A percentile compares a stretch with the other conserved stretches of the same genome.
Conservation (phyloP, 2,888 invertebrate species). For the Melieria picta region DNA sequence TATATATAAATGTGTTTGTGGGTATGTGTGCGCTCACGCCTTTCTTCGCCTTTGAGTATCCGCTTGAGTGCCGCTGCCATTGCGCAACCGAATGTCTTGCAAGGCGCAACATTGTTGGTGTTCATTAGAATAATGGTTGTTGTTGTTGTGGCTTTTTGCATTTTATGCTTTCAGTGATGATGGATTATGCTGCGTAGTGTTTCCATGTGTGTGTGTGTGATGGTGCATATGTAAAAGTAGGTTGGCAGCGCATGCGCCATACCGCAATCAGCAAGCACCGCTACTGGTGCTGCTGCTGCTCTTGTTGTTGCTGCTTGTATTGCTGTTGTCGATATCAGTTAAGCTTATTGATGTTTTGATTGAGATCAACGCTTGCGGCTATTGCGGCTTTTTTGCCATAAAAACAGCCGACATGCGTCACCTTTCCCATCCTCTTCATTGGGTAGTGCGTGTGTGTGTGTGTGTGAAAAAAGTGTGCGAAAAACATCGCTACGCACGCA, state of each 20-base stretch:
- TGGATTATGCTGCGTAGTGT: background rate
- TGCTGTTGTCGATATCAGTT: slow-evolving; percentile 32
- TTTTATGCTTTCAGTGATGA: too few species aligned
- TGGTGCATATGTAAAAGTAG: slow-evolving; percentile 4
- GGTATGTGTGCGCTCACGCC: background rate
- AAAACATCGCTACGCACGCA: too few species aligned
- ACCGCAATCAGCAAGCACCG: background rate
- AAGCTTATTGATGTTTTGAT: slow-evolving; percentile 34
- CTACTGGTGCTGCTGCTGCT: slow-evolving; percentile 11
- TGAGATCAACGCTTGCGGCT: slow-evolving; percentile 32
- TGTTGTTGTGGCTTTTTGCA: too few species aligned
- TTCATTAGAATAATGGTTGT: too few species aligned
- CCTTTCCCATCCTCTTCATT: too few species aligned
- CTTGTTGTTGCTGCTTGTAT: slow-evolving; percentile 21
- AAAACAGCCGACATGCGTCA: too few species aligned
- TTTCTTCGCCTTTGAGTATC: background rate
- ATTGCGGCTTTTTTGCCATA: slow-evolving; percentile 24
- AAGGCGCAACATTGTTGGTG: background rate
- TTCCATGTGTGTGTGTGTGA: background rate
- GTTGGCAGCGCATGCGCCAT: slow-evolving; percentile 17
- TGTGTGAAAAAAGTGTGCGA: background rate
- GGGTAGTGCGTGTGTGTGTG: background rate
- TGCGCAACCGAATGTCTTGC: background rate
- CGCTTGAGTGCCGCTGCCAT: background rate
- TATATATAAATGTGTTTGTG: background rate